Conservation (phyloP, 2,113 vertebrate species). For the Merops nubicus region DNA sequence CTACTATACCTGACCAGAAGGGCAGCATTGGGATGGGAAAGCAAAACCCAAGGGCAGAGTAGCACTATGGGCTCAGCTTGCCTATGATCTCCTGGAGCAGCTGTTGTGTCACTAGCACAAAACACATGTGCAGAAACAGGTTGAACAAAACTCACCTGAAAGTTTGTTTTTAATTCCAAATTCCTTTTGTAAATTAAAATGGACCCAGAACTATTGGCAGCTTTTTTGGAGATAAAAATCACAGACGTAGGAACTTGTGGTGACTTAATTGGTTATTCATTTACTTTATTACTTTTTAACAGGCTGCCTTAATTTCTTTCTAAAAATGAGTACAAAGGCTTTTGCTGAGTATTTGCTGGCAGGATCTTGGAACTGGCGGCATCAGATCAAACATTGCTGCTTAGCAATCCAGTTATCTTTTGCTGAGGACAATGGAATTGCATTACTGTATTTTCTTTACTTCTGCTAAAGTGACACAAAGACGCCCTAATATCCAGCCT, state of each 20-base stretch:
- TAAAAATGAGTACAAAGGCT: neutral
- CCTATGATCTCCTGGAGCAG: neutral
- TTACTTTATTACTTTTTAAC: neutral
- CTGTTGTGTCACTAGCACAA: rapidly evolving
- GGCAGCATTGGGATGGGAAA: neutral
- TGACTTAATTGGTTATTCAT: neutral
- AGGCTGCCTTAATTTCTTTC: neutral
- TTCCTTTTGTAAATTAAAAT: neutral
- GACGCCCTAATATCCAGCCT: neutral
- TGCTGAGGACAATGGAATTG: neutral
- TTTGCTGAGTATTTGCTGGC: neutral
- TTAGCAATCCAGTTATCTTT: neutral
- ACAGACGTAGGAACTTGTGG: neutral
- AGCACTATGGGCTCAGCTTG: neutral
- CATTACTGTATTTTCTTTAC: neutral
- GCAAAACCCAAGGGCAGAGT: neutral
- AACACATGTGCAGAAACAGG: neutral
- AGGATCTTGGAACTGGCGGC: neutral
- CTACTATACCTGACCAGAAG: neutral
- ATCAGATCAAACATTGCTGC: neutral
- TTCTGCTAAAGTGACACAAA: neutral
- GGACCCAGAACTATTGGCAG: neutral
- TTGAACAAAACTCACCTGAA: neutral
- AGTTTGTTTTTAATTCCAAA: neutral
- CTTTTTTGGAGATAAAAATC: neutral